These are phyloP conservation scores for Rhyacophila evoluta DNA, from an alignment of 2,888 invertebrate species.

Conservation along the genomic window DNA sequence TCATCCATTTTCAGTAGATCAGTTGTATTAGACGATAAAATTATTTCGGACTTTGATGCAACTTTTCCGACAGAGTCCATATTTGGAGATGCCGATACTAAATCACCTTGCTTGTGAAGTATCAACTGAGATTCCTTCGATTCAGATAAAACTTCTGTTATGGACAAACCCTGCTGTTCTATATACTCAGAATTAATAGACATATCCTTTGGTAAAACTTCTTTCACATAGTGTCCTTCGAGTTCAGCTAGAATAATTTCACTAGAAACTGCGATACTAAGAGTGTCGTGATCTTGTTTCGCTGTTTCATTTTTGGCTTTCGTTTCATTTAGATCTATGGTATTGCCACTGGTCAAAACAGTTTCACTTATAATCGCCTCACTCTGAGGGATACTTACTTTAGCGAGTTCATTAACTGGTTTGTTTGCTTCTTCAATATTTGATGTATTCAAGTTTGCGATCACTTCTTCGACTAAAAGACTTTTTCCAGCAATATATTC, in stretches of 20 bases:
- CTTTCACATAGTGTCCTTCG: constrained; percentile 66
- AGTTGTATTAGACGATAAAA: constrained; percentile 60
- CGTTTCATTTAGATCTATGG: constrained; percentile 63
- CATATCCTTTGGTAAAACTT: constrained; percentile 63
- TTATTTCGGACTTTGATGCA: constrained; percentile 62
- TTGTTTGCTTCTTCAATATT: constrained; percentile 57
- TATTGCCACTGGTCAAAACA: constrained; percentile 66
- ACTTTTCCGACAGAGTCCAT: constrained; percentile 65
- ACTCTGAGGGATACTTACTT: constrained; percentile 63
- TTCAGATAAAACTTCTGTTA: constrained; percentile 69
- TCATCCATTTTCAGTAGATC: constrained; percentile 59
- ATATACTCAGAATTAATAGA: constrained; percentile 63
- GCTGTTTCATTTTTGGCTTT: constrained; percentile 61
- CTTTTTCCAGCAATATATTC: constrained; percentile 62
- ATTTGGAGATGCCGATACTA: constrained; percentile 60
- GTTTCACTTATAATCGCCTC: constrained; percentile 73
- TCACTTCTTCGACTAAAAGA: constrained; percentile 68
- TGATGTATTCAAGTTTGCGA: constrained; percentile 64
- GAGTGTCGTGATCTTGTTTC: constrained; percentile 65
- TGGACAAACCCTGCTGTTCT: constrained; percentile 67
- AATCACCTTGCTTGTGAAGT: constrained; percentile 61
- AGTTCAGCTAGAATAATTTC: constrained; percentile 72
- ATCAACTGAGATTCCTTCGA: constrained; percentile 68
- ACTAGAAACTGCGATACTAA: constrained; percentile 71
- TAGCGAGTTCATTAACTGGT: constrained; percentile 60